Evolutionary conservation across 2,113 vertebrate genomes (phyloP), one percentile per base, ranked within the genome.

Genomic region (Naja naja): DNA sequence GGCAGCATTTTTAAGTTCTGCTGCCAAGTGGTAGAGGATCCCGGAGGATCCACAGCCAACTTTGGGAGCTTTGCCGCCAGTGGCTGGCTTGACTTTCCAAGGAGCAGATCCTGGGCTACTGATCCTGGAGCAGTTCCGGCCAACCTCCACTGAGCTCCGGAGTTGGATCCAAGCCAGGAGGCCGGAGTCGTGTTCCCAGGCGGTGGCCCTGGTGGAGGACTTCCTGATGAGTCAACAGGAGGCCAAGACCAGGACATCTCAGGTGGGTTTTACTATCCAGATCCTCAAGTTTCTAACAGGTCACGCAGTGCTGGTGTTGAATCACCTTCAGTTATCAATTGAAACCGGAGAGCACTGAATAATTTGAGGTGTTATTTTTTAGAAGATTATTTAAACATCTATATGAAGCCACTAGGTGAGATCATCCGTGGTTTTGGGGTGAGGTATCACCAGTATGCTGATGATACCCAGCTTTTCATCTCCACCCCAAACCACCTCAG

Each of bases 1-100:
- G 94, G 20, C 94, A 95, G 3, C 94, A 96, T 58, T 97, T 97
- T 85, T 88, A 96, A 95, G 18, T 88, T 97, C 12, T 92, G 56
- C 43, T 97, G 96, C 90, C 95, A 96, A 94, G 96, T 64, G 95
- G 86, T 54, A 93, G 94, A 14, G 94, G 74, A 81, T 1, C 74
- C 74, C 74, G 74, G 34, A 81, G 74, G 74, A 81, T 81, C 34
- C 74, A 81, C n/a, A 81, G 34, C 74, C 74, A 81, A 2, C 74
- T 81, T 7, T 34, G 3, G 74, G 74, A 81, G 7, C 74, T 81
- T 81, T 81, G 74, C 74, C 7, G 96, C 90, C 95, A 96, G 95
- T 96, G 88, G 96, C 81, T 54, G 94, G n/a, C n/a, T n/a, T n/a
- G n/a, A n/a, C n/a, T n/a, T n/a, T n/a, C 91, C 55, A 89, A 89